phyloP scores from a whole-genome alignment of 2,797 vertebrate genomes.

The Bovichtus variegatus region DNA sequence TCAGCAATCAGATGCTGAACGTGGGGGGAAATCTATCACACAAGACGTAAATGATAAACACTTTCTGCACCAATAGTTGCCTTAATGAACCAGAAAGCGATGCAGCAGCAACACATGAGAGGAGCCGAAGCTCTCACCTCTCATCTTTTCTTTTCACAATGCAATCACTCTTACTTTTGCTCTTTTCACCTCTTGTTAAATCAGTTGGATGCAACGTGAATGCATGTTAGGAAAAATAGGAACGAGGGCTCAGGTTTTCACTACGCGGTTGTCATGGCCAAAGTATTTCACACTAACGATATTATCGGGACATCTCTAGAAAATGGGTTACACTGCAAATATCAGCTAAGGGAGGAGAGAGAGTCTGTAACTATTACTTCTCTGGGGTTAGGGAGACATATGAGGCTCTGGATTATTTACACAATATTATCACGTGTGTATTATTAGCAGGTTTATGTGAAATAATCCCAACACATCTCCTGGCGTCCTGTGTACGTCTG shows the following conservation, averaged over 20 bases:
- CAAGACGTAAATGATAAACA: not conserved
- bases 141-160: not conserved
- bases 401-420: too few species aligned
- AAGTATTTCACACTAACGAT: too few species aligned
- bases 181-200: constrained; percentile 30
- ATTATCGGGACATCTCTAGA: too few species aligned
- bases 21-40: not conserved
- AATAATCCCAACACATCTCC: constrained; percentile 37
- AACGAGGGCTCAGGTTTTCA: not conserved
- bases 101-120: not conserved
- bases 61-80: not conserved
- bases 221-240: constrained; percentile 16
- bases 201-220: not conserved
- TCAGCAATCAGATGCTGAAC: constrained; percentile 1
- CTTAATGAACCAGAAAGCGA: constrained; percentile 6
- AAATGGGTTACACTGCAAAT: too few species aligned
- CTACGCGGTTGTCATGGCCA: too few species aligned
- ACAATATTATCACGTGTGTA: too few species aligned
- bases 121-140: not conserved
- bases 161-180: not conserved
- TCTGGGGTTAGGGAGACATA: too few species aligned
- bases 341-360: too few species aligned
- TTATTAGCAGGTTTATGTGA: not conserved
- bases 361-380: too few species aligned
- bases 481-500: constrained; percentile 49